Evolutionary conservation across 2,888 invertebrate genomes (phyloP).

Genomic region (Meloe dianella): DNA sequence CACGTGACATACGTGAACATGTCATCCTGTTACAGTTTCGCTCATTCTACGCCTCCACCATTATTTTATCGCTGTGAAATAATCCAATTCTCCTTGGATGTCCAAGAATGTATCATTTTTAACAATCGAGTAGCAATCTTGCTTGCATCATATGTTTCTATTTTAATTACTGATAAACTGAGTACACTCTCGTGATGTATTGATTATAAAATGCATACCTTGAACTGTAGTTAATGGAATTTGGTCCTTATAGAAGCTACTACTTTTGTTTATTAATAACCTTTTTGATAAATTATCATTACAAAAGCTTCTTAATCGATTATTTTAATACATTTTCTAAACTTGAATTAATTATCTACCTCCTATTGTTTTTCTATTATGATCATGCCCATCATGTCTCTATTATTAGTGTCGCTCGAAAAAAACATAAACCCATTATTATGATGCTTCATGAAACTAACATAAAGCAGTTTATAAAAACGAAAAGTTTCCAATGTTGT

Average conservation of each 20-base stretch:
- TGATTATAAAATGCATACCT: not conserved
- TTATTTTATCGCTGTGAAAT: too few species aligned
- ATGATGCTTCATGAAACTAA: not conserved
- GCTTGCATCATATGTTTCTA: not conserved
- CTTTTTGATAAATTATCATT: not conserved
- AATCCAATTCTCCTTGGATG: too few species aligned
- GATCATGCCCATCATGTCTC: not conserved
- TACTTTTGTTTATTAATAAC: not conserved
- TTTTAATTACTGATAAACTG: not conserved
- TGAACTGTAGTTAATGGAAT: not conserved
- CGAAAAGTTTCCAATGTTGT: not conserved
- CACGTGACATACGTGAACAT: too few species aligned
- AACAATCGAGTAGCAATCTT: not conserved
- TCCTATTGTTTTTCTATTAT: not conserved
- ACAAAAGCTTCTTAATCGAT: not conserved
- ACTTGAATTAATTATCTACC: not conserved
- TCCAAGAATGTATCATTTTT: too few species aligned
- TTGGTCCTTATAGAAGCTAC: not conserved
- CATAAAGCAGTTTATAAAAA: not conserved
- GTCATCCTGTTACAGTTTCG: too few species aligned
- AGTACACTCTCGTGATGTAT: not conserved
- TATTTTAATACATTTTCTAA: not conserved
- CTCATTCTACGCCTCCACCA: too few species aligned
- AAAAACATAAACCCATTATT: not conserved
- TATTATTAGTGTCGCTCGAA: not conserved